Conservation (phyloP, 1,140 invertebrate genomes). For the Copidosoma floridanum region DNA sequence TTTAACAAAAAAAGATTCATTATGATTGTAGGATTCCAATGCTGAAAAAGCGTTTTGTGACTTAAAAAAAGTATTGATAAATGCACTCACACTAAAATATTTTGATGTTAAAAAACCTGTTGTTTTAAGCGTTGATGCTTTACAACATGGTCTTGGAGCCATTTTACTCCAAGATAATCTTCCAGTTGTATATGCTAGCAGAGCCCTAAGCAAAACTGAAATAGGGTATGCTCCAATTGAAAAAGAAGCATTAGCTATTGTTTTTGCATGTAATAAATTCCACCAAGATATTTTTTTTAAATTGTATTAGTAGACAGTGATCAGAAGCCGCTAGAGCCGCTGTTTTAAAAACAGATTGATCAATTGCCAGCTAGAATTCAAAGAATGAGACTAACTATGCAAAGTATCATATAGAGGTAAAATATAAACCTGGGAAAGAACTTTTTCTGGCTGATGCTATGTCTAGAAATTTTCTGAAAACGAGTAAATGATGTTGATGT, state of each 20-base stretch:
- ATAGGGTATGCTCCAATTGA: conserved; percentile 49
- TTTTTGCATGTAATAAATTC: conserved; percentile 50
- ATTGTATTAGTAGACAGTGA: conserved; percentile 52
- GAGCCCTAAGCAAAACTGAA: conserved; percentile 33
- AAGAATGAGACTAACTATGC: conserved; percentile 49
- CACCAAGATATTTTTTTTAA: conserved; percentile 47
- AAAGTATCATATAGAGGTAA: conserved; percentile 42
- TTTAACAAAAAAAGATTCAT: background rate
- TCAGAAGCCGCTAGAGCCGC: conserved; percentile 49
- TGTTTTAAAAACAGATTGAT: conserved; percentile 45
- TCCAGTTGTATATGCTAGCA: conserved; percentile 43
- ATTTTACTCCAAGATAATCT: conserved; percentile 37
- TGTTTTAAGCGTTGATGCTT: conserved; percentile 38
- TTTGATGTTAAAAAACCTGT: conserved; percentile 31
- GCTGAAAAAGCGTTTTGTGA: background rate
- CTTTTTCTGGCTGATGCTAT: conserved; percentile 36
- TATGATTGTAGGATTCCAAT: background rate
- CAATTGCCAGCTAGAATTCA: conserved; percentile 50
- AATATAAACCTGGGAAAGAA: no score
- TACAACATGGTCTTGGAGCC: conserved; percentile 40
- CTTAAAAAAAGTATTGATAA: background rate
- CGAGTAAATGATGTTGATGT: background rate
- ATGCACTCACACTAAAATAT: conserved; percentile 28
- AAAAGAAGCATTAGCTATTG: conserved; percentile 57
- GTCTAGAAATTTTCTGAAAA: no score